These are phyloP conservation scores for Sipha maydis DNA, from an alignment of 2,888 invertebrate genomes.

Conservation along the genomic window DNA sequence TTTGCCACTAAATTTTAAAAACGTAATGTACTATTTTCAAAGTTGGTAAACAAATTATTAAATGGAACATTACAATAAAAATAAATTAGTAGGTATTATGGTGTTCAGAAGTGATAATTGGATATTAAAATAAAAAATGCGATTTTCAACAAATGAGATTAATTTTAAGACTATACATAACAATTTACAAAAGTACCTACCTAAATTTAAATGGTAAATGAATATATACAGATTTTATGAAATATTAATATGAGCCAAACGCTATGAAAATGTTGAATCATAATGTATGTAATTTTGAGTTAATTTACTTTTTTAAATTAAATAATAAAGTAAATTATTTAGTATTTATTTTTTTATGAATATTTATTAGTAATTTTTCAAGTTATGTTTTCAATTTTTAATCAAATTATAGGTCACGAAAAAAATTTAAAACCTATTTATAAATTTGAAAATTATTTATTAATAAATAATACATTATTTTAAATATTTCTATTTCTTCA, in stretches of 20 bases:
- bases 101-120: not conserved
- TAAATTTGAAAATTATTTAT: too few relatives aligned
- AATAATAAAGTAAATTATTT: not conserved
- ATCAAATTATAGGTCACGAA: not conserved
- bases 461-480: too few relatives aligned
- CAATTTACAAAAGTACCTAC: not conserved
- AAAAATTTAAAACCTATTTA: not conserved
- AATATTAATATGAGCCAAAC: not conserved
- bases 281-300: not conserved
- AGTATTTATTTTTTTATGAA: not conserved
- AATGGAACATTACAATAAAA: not conserved
- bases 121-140: too few relatives aligned
- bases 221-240: not conserved
- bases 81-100: not conserved
- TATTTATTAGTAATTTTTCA: not conserved
- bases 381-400: not conserved
- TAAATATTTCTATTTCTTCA: too few relatives aligned
- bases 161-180: not conserved
- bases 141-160: too few relatives aligned
- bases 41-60: not conserved
- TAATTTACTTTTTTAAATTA: not conserved
- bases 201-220: not conserved
- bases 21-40: not conserved
- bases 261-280: not conserved
- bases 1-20: conserved; percentile 70